A percentile compares a stretch with the other conserved stretches of the same genome.
Evolutionary conservation across 2,797 vertebrate genomes (phyloP).

Genomic region (Arrhamphus sclerolepis): DNA sequence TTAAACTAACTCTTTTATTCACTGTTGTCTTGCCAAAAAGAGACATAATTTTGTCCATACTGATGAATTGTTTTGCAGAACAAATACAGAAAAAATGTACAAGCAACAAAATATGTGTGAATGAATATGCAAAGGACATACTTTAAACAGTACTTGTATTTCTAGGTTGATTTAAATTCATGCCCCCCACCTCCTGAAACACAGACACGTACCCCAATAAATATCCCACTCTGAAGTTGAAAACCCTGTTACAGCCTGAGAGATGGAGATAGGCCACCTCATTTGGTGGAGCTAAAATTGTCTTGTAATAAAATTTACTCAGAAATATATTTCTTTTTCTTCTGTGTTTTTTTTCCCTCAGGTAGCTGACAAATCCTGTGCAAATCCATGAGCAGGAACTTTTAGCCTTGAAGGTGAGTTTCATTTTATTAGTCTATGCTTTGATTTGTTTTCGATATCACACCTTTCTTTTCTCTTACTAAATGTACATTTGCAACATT

Average conservation of each 20-base stretch:
- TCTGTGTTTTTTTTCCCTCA: constrained; percentile 17
- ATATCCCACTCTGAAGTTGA: constrained; percentile 7
- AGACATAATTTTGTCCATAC: background rate
- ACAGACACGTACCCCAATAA: background rate
- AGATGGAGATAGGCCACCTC: constrained; percentile 8
- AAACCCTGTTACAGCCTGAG: constrained; percentile 7
- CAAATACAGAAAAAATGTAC: background rate
- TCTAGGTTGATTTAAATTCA: constrained; percentile 3
- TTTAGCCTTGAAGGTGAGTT: constrained; percentile 59
- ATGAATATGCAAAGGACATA: no score
- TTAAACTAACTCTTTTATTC: no score
- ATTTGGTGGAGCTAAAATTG: constrained; percentile 12
- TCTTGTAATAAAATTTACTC: constrained; percentile 3
- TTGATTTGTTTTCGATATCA: background rate
- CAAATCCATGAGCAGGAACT: constrained; percentile 56
- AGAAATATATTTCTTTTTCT: background rate
- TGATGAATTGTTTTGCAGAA: background rate
- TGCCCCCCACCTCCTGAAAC: no score
- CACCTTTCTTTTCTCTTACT: constrained; percentile 15
- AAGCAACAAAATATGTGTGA: background rate
- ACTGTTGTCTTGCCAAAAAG: background rate
- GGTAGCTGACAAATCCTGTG: constrained; percentile 39
- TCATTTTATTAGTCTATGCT: background rate
- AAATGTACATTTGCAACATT: constrained; percentile 19
- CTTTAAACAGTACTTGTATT: background rate